A percentile compares a stretch with the other conserved stretches of the same genome.
Evolutionary conservation across 2,113 vertebrate species (phyloP).

Genomic region (Madoqua kirkii): DNA sequence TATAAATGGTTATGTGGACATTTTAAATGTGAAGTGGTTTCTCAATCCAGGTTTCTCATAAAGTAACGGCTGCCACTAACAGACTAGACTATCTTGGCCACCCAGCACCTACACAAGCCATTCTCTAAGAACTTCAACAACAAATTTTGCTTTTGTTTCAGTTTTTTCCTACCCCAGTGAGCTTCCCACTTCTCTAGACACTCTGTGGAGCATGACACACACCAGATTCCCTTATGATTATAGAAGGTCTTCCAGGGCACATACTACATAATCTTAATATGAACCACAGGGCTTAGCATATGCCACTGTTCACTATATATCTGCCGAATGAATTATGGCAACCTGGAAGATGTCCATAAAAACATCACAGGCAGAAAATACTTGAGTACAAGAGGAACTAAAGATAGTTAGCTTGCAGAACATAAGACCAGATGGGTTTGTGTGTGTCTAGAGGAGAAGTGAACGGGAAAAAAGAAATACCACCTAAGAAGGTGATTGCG

Average conservation of each 20-base stretch:
- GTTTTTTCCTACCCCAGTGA: not conserved
- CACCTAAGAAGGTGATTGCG: not conserved
- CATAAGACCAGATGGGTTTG: not conserved
- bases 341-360: not conserved
- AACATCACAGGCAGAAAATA: not conserved
- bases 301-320: not conserved
- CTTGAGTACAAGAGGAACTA: not conserved
- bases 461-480: not conserved
- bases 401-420: not conserved
- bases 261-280: not conserved
- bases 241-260: not conserved
- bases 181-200: not conserved
- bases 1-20: constrained; percentile 40
- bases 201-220: not conserved
- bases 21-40: constrained; percentile 63
- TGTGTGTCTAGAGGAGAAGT: not conserved
- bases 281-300: not conserved
- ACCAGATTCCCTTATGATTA: not conserved
- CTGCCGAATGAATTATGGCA: not conserved
- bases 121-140: not conserved
- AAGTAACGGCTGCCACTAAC: not conserved
- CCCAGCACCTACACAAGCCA: not conserved
- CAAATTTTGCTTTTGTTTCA: not conserved
- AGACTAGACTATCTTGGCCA: not conserved
- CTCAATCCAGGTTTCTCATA: not conserved